A percentile compares a stretch with the other conserved stretches of the same genome.
Conservation (phyloP, 2,888 invertebrate genomes). For the Gibbula magus region DNA sequence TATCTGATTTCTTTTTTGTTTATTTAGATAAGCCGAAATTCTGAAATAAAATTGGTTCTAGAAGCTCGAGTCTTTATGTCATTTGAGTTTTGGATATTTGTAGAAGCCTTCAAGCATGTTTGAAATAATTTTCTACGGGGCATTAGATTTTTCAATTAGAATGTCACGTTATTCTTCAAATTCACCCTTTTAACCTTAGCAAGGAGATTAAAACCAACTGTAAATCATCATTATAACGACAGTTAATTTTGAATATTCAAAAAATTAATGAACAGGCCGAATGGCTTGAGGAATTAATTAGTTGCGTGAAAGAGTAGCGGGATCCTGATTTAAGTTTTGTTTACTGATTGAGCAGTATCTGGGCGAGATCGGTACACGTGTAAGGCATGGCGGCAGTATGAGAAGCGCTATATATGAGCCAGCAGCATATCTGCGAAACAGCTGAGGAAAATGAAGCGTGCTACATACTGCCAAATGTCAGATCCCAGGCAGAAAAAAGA, state of each 20-base stretch:
- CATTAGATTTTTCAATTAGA: too few relatives aligned
- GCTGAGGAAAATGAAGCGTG: constrained; percentile 5
- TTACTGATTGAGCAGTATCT: background rate
- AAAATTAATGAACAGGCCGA: background rate
- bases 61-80: too few relatives aligned
- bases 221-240: background rate
- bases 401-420: background rate
- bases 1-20: too few relatives aligned
- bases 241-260: background rate
- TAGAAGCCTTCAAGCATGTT: too few relatives aligned
- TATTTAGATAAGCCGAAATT: too few relatives aligned
- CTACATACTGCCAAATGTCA: constrained; percentile 15
- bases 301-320: background rate
- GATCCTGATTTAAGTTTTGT: background rate
- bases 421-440: background rate
- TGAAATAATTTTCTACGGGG: too few relatives aligned
- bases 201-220: too few relatives aligned
- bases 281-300: background rate
- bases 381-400: background rate
- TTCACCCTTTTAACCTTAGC: too few relatives aligned
- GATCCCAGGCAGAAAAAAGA: constrained; percentile 13
- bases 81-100: too few relatives aligned
- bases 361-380: background rate
- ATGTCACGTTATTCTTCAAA: too few relatives aligned
- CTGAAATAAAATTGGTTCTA: too few relatives aligned